phyloP scores from a whole-genome alignment of 2,113 vertebrate genomes.

The Nycticorax nycticorax region DNA sequence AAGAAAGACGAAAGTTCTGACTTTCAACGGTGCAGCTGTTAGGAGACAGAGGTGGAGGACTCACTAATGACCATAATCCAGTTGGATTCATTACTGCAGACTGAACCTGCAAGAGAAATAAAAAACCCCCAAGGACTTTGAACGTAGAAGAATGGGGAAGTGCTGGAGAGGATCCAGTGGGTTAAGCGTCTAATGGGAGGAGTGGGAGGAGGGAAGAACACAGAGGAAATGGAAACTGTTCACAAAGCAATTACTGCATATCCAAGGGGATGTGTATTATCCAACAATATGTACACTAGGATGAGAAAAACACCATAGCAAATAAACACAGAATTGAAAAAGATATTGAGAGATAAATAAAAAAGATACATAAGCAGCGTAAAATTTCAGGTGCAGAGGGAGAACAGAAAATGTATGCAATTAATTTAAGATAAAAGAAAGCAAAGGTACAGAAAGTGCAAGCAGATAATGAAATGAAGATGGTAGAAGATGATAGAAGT shows the following conservation, averaged over 20 bases:
- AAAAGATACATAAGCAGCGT: not conserved
- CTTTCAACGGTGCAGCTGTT: conserved; percentile 53
- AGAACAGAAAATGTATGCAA: conserved; percentile 18
- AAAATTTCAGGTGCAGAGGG: conserved; percentile 15
- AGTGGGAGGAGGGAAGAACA: conserved; percentile 45
- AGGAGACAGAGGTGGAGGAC: conserved; percentile 53
- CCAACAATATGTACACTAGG: conserved; percentile 32
- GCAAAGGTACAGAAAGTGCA: conserved; percentile 34
- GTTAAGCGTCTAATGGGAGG: conserved; percentile 40
- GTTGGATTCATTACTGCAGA: conserved; percentile 59
- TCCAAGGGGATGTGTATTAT: conserved; percentile 56
- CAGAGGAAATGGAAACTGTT: conserved; percentile 62
- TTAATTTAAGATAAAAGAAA: conserved; percentile 34
- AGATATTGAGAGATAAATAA: conserved; percentile 69
- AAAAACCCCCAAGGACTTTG: conserved; percentile 26
- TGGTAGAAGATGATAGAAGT: not conserved
- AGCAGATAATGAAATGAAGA: conserved; percentile 46
- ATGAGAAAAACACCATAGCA: conserved; percentile 42
- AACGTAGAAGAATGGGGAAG: conserved; percentile 56
- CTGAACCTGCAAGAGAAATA: conserved; percentile 49
- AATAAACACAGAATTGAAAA: conserved; percentile 56
- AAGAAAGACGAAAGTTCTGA: conserved; percentile 30
- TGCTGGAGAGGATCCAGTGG: conserved; percentile 57
- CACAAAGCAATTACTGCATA: conserved; percentile 71
- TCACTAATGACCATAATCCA: conserved; percentile 66